Conservation (phyloP, 1,140 invertebrate species). For the Drosophila tani region DNA sequence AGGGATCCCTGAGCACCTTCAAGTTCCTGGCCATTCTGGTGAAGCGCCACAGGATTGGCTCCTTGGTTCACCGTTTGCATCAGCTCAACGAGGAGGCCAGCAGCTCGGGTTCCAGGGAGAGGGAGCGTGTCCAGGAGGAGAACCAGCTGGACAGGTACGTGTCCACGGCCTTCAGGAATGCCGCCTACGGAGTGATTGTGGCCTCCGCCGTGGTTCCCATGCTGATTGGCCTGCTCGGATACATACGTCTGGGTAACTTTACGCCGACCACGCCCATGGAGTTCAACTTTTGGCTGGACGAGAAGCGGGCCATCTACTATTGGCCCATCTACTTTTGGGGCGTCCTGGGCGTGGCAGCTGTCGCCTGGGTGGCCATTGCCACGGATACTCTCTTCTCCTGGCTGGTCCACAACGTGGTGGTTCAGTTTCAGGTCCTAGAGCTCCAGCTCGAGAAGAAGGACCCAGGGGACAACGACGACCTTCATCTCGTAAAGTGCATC, state of each 20-base stretch:
- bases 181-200: conserved; percentile 20
- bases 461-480: neutral
- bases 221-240: conserved; percentile 14
- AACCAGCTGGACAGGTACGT: conserved; percentile 39
- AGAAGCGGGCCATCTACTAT: conserved; percentile 20
- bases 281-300: conserved; percentile 59
- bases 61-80: conserved; percentile 32
- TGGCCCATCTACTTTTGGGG: conserved; percentile 56
- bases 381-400: conserved; percentile 59
- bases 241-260: conserved; percentile 13
- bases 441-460: neutral
- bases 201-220: conserved; percentile 37
- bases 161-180: conserved; percentile 35
- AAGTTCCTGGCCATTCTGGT: conserved; percentile 34
- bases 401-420: conserved; percentile 55
- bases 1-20: conserved; percentile 39
- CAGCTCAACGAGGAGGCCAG: conserved; percentile 16
- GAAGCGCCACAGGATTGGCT: conserved; percentile 27
- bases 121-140: conserved; percentile 16
- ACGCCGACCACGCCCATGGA: conserved; percentile 51
- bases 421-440: conserved; percentile 49
- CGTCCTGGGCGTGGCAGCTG: conserved; percentile 30
- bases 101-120: neutral
- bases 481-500: conserved; percentile 33
- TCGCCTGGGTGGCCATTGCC: conserved; percentile 30